These are phyloP conservation scores for Tupaia chinensis DNA, from an alignment of 2,113 vertebrate genomes.

Conservation along the genomic window DNA sequence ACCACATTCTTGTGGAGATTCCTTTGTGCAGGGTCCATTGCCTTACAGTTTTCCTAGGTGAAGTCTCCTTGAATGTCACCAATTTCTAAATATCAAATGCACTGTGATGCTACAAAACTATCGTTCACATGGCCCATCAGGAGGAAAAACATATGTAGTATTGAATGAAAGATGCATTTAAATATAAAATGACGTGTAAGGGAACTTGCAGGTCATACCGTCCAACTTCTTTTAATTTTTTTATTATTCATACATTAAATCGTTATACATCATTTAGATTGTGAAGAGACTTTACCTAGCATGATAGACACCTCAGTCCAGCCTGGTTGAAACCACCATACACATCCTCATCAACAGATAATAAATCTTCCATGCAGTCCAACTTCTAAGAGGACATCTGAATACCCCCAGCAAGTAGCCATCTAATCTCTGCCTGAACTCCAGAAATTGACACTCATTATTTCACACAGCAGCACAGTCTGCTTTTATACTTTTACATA, in stretches of 20 bases:
- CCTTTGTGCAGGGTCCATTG: neutral
- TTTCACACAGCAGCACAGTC: neutral
- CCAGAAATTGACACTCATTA: neutral
- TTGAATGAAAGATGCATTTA: neutral
- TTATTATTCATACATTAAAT: too few species aligned
- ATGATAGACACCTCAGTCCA: too few species aligned
- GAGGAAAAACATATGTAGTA: neutral
- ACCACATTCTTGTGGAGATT: neutral
- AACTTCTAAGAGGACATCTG: neutral
- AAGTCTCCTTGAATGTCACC: neutral
- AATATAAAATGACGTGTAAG: neutral
- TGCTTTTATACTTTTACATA: neutral
- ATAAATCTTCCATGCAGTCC: too few species aligned
- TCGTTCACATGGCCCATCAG: neutral
- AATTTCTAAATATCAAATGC: neutral
- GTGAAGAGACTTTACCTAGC: too few species aligned
- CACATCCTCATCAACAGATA: too few species aligned
- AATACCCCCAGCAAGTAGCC: neutral
- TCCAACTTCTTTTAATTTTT: neutral
- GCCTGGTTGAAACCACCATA: too few species aligned
- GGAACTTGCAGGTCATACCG: neutral
- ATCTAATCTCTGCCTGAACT: neutral
- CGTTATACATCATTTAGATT: too few species aligned
- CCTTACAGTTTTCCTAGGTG: neutral
- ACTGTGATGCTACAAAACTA: neutral